A percentile compares a stretch with the other conserved stretches of the same genome.
Evolutionary conservation across 2,888 invertebrate genomes (phyloP).

Genomic region (Anagyrus pseudococci): DNA sequence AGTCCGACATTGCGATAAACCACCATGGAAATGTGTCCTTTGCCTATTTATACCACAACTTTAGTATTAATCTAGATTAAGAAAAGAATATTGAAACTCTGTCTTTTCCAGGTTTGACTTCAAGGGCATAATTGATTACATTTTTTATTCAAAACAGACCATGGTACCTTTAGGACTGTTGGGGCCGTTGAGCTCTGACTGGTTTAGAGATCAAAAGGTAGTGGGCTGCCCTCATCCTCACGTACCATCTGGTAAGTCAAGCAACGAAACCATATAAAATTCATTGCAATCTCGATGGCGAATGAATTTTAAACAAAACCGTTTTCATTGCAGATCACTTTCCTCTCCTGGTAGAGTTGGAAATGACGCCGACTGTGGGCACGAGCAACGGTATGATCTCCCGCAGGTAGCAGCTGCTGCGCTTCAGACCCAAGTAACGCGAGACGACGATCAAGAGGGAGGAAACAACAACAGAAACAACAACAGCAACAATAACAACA

Average conservation of each 20-base stretch:
- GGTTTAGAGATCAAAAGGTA: conserved; percentile 95
- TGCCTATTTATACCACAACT: too few species aligned
- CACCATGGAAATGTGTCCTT: too few species aligned
- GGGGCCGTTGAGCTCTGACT: conserved; percentile 91
- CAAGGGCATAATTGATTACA: conserved; percentile 99
- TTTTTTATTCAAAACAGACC: conserved; percentile 95
- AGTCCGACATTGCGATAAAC: conserved; percentile 59
- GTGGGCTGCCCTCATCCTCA: conserved; percentile 98
- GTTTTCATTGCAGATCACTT: conserved; percentile 76
- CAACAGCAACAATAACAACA: too few species aligned
- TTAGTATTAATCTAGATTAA: background rate
- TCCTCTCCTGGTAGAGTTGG: conserved; percentile 87
- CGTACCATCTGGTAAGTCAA: conserved; percentile 83
- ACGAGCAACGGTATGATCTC: conserved; percentile 82
- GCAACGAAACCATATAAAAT: too few species aligned
- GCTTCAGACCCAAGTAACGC: conserved; percentile 56
- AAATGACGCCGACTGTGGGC: conserved; percentile 82
- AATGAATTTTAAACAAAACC: background rate
- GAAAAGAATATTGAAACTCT: background rate
- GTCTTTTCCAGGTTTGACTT: conserved; percentile 86
- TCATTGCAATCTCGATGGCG: too few species aligned
- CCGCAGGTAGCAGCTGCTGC: conserved; percentile 78
- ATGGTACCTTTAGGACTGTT: conserved; percentile 94
- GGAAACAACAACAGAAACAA: background rate
- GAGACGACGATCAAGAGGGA: conserved; percentile 11